These are phyloP conservation scores for Ailurus styani DNA, from an alignment of 2,113 vertebrate genomes.

Conservation along the genomic window DNA sequence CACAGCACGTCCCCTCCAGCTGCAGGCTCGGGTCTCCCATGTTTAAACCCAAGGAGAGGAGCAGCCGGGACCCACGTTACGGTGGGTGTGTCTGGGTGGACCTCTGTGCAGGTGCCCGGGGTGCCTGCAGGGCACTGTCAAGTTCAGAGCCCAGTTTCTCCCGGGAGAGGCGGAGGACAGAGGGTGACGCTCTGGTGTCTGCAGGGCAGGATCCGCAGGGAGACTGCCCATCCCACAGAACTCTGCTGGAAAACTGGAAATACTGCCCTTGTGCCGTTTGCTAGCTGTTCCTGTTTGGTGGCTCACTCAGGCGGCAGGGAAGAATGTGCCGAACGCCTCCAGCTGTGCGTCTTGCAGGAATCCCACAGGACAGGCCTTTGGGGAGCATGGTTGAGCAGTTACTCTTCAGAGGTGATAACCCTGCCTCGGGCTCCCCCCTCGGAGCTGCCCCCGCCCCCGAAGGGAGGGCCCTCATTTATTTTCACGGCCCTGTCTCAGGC, in stretches of 20 bases:
- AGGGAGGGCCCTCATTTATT: neutral
- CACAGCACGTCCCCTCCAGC: neutral
- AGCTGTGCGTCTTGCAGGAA: neutral
- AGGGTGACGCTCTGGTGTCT: neutral
- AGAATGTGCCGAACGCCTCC: neutral
- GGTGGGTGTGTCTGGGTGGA: neutral
- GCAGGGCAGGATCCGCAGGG: neutral
- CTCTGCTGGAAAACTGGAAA: conserved; percentile 52
- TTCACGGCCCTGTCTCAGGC: neutral
- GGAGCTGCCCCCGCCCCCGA: neutral
- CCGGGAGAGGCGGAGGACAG: neutral
- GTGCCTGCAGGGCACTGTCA: fast-evolving
- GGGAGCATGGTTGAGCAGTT: neutral
- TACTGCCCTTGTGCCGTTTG: conserved; percentile 4
- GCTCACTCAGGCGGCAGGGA: neutral
- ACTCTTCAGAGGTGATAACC: neutral
- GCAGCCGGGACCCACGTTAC: neutral
- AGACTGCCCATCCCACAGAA: neutral
- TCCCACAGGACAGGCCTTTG: neutral
- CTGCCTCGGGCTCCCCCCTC: neutral
- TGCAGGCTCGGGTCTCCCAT: neutral
- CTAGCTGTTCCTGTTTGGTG: neutral
- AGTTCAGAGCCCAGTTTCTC: neutral
- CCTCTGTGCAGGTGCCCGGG: neutral
- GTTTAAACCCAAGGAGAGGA: neutral